These are phyloP conservation scores for Ormyrus nitidulus DNA, from an alignment of 2,888 invertebrate species.

Conservation along the genomic window DNA sequence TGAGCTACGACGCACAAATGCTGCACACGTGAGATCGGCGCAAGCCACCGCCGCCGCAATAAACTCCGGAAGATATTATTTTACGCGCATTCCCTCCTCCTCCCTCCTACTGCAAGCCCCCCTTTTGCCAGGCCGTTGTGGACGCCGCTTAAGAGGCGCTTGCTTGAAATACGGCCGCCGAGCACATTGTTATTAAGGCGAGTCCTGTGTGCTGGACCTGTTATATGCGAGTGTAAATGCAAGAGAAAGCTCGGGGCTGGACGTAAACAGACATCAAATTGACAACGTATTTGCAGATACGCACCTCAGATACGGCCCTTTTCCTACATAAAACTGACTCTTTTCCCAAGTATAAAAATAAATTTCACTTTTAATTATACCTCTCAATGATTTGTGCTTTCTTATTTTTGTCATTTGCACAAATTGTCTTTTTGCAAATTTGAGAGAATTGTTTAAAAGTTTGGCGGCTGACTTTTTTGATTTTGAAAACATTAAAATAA, in stretches of 20 bases:
- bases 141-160: background rate
- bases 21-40: slow-evolving; percentile 1
- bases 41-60: background rate
- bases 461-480: too few species aligned
- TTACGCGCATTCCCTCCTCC: background rate
- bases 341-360: too few species aligned
- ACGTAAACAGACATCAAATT: too few species aligned
- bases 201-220: background rate
- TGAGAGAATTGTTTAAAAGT: too few species aligned
- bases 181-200: background rate
- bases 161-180: background rate
- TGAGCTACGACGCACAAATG: slow-evolving; percentile 1
- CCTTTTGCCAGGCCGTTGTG: background rate
- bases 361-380: too few species aligned
- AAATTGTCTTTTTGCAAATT: too few species aligned
- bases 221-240: background rate
- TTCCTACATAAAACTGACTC: too few species aligned
- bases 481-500: too few species aligned
- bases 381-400: too few species aligned
- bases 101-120: background rate
- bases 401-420: too few species aligned
- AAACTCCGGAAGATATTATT: slow-evolving; percentile 21
- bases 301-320: too few species aligned
- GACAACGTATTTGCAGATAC: too few species aligned
- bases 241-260: background rate